A percentile compares a stretch with the other conserved stretches of the same genome.
Evolutionary conservation across 2,888 invertebrate genomes (phyloP).

Genomic region (Piscicola geometra): DNA sequence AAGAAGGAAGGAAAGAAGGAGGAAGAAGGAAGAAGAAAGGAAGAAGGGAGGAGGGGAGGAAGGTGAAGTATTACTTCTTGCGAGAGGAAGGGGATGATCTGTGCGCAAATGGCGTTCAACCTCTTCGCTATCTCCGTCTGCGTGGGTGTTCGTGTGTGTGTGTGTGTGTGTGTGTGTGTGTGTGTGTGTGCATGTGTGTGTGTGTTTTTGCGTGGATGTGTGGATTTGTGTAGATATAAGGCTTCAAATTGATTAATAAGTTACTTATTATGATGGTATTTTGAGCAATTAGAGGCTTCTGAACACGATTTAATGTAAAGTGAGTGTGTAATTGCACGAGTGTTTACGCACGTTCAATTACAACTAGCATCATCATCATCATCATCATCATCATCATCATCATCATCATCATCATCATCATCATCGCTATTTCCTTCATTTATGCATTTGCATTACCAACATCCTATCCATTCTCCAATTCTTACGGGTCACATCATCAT

Average conservation of each 20-base stretch:
- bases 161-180: background rate
- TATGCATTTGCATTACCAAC: too few relatives aligned
- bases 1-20: background rate
- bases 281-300: too few relatives aligned
- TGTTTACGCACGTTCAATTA: too few relatives aligned
- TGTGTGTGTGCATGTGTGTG: background rate
- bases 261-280: too few relatives aligned
- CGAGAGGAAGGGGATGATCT: constrained; percentile 89
- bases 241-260: too few relatives aligned
- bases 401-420: background rate
- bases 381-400: background rate
- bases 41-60: too few relatives aligned
- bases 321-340: too few relatives aligned
- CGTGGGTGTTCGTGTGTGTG: background rate
- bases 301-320: too few relatives aligned
- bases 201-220: background rate
- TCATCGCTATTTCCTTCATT: background rate
- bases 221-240: background rate
- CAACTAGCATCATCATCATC: background rate
- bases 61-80: constrained; percentile 49
- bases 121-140: constrained; percentile 97
- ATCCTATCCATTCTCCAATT: too few relatives aligned
- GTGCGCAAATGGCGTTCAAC: constrained; percentile 89
- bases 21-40: background rate
- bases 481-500: too few relatives aligned